These are phyloP conservation scores for Chrysolina haemoptera DNA, from an alignment of 2,888 invertebrate genomes.

Conservation along the genomic window DNA sequence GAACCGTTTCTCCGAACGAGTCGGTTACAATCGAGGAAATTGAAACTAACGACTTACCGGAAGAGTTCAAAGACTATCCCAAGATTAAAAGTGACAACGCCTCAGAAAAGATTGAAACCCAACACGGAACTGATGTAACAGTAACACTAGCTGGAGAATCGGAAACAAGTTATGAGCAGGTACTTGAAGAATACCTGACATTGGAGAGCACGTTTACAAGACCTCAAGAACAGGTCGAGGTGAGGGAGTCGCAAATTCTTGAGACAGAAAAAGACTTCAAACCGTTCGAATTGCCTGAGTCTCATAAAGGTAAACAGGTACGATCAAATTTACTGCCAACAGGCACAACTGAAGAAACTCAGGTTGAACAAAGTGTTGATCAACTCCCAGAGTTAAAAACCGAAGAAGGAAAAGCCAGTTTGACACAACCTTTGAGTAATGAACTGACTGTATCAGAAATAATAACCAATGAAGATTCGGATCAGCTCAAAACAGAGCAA, in stretches of 20 bases:
- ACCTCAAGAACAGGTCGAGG: conserved; percentile 75
- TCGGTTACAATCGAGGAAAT: conserved; percentile 76
- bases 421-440: conserved; percentile 68
- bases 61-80: conserved; percentile 72
- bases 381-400: conserved; percentile 54
- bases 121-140: conserved; percentile 77
- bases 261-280: conserved; percentile 78
- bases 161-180: conserved; percentile 71
- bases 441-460: conserved; percentile 72
- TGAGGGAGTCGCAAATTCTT: conserved; percentile 76
- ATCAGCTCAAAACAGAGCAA: conserved; percentile 48
- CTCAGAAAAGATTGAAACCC: conserved; percentile 72
- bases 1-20: conserved; percentile 74
- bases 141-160: conserved; percentile 78
- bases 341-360: conserved; percentile 70
- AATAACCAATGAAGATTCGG: conserved; percentile 71
- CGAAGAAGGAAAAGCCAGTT: conserved; percentile 66
- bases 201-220: conserved; percentile 70
- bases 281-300: conserved; percentile 71
- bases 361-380: conserved; percentile 68
- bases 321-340: conserved; percentile 72
- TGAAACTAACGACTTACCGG: conserved; percentile 72
- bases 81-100: conserved; percentile 74
- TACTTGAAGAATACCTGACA: conserved; percentile 64
- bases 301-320: conserved; percentile 71